Base-by-base conservation (phyloP, 1,140 invertebrate species). In the Drosophila lini region DNA sequence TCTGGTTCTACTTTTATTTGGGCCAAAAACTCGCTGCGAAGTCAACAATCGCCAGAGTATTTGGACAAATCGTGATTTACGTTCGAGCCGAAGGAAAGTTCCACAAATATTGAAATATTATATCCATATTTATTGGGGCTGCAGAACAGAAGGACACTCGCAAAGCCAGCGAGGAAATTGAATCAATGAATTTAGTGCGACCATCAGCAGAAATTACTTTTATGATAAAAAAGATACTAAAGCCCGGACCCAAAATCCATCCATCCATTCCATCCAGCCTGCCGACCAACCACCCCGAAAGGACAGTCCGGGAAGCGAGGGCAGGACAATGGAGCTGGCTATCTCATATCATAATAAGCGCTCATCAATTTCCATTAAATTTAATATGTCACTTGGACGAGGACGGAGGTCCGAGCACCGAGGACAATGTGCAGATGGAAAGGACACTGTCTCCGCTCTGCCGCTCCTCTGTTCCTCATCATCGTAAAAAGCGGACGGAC, bases 281-380 rank as follows among this genome's bases (percentile, higher is more conserved):
- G 28, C 44, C 45, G 16, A 47, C 32, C 41, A 53, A 10, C 60
- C 53, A 52, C 53, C 79, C 79, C 70, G 36, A 34, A 42, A 19
- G 48, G 55, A 42, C 36, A 40, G 44, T n/a, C 19, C 36, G 38
- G 47, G 61, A 45, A 36, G 28, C 34, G 61, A 50, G 44, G 53
- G 19, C 61, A 47, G 73, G 58, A 75, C 73, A 74, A 81, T 68
- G 56, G 56, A 68, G 44, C 60, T 42, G 40, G 56, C 81, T 84
- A 89, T 89, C 84, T 89, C 84, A 89, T 89, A 89, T 89, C 84
- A 89, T 89, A 89, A 89, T 89, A 89, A 89, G 84, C 84, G 74
- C 84, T 89, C 84, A 89, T 89, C 84, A 89, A 89, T 89, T 89
- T 89, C 84, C 84, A 89, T 89, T 89, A 89, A 89, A 89, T 89